These are phyloP conservation scores for Rhopalosiphum nymphaeae DNA, from an alignment of 2,888 invertebrate genomes.

Conservation along the genomic window DNA sequence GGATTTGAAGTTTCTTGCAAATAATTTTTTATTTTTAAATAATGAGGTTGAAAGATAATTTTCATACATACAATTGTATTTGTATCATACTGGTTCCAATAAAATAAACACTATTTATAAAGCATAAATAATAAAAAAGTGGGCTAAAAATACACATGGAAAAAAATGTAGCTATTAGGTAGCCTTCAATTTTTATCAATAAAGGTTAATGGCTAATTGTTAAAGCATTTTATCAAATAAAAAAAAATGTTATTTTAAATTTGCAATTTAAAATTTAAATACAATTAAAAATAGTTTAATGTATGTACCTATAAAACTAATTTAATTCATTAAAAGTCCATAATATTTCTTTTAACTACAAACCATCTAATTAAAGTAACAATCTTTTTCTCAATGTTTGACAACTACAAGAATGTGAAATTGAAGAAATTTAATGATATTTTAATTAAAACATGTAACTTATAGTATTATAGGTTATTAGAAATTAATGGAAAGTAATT, in stretches of 20 bases:
- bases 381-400: neutral
- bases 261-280: neutral
- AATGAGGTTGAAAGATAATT: neutral
- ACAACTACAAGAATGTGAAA: neutral
- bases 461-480: neutral
- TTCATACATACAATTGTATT: neutral
- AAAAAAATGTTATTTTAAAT: neutral
- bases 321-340: neutral
- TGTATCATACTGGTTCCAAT: neutral
- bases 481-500: neutral
- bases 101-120: neutral
- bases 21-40: neutral
- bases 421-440: neutral
- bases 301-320: neutral
- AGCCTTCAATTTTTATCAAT: neutral
- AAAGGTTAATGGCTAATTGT: too few species aligned
- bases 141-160: too few species aligned
- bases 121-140: neutral
- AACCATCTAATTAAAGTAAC: neutral
- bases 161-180: neutral
- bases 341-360: neutral
- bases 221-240: neutral
- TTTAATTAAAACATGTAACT: neutral
- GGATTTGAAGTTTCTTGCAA: neutral
- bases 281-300: neutral